phyloP scores from a whole-genome alignment of 2,888 invertebrate species.

The Helicoverpa assulta region DNA sequence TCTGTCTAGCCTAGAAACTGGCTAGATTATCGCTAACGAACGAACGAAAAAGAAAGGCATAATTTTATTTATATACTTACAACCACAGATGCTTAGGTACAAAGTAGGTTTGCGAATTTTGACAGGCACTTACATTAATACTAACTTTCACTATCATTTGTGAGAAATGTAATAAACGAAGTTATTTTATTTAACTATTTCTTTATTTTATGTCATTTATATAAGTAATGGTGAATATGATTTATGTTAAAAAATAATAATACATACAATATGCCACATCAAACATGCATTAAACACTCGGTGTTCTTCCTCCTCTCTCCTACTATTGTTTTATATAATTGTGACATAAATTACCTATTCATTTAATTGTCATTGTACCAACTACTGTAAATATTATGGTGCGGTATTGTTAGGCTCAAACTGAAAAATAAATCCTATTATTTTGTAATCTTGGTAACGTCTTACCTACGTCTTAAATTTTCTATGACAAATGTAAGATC shows the following conservation, averaged over 20 bases:
- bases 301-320: no score
- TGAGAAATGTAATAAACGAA: conserved; percentile 3
- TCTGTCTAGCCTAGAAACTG: conserved; percentile 32
- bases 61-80: conserved; percentile 23
- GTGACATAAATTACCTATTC: no score
- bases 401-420: no score
- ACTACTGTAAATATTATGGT: no score
- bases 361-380: no score
- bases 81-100: conserved; percentile 31
- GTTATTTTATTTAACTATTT: conserved; percentile 6
- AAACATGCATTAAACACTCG: no score
- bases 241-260: no score
- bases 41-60: conserved; percentile 57
- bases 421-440: background rate
- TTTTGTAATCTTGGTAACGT: no score
- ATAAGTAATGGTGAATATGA: background rate
- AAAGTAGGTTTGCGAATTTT: conserved; percentile 37
- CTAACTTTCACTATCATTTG: conserved; percentile 49
- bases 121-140: conserved; percentile 25
- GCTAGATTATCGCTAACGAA: conserved; percentile 26
- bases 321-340: no score
- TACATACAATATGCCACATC: no score
- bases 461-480: no score
- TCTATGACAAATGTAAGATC: no score
- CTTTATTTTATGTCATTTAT: background rate